Conservation (phyloP, 1,140 invertebrate genomes). For the Drosophila ironensis region DNA sequence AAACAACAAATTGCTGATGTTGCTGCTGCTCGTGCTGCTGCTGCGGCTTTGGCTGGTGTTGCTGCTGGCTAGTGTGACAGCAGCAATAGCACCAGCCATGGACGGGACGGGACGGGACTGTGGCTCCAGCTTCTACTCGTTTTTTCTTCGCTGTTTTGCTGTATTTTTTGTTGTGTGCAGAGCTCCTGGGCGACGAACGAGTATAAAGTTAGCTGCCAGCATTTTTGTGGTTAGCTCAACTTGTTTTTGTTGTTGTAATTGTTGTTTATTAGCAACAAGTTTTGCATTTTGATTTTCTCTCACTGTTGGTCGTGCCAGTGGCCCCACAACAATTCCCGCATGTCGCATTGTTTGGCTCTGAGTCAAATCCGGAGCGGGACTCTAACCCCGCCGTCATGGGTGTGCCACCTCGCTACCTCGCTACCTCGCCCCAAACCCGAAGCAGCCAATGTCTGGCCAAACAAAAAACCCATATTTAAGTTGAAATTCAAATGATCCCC, state of each 20-base stretch:
- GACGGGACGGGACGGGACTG: background rate
- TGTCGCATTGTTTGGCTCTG: slow-evolving; percentile 55
- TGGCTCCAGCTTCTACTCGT: slow-evolving; percentile 9
- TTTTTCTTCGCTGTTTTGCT: too few relatives aligned
- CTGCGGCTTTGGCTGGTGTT: too few relatives aligned
- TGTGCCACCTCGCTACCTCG: slow-evolving; percentile 13
- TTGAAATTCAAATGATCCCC: slow-evolving; percentile 48
- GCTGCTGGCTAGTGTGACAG: slow-evolving; percentile 20
- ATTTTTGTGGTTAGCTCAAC: slow-evolving; percentile 60
- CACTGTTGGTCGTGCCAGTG: slow-evolving; percentile 28
- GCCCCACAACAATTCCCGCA: slow-evolving; percentile 38
- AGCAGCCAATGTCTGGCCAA: slow-evolving; percentile 45
- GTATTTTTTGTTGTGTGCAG: too few relatives aligned
- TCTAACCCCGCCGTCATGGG: slow-evolving; percentile 19
- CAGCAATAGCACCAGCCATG: slow-evolving; percentile 21
- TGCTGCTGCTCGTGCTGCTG: slow-evolving; percentile 8
- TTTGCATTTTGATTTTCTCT: slow-evolving; percentile 68
- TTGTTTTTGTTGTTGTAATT: slow-evolving; percentile 43
- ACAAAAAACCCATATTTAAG: too few relatives aligned
- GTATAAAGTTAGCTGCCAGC: slow-evolving; percentile 36
- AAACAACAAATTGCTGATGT: slow-evolving; percentile 27
- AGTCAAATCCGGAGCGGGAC: slow-evolving; percentile 52
- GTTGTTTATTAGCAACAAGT: slow-evolving; percentile 70
- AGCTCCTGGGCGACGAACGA: slow-evolving; percentile 43
- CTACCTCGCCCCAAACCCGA: slow-evolving; percentile 7